Base-by-base conservation (phyloP, 2,888 invertebrate genomes). In the Campoletis raptor region DNA sequence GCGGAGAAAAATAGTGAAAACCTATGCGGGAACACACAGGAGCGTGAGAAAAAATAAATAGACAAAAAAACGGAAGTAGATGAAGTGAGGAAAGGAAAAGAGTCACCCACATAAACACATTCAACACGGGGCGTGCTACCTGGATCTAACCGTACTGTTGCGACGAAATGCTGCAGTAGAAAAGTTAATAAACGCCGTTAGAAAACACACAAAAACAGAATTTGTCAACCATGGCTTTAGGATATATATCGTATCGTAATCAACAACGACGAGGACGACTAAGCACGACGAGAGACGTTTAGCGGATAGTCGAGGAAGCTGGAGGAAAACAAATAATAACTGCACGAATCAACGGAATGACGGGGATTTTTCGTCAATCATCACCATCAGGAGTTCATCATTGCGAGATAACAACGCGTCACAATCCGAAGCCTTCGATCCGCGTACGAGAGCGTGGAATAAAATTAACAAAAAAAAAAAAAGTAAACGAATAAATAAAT, bases 1-100 rank as follows among this genome's bases (percentile, higher is more conserved):
- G 90, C 89, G 89, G 42, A 91, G 89, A 91, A 90, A 92, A 92
- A 93, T 91, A 91, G 92, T 90, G 93, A 91, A 92, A 92, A 93
- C 92, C 90, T 91, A 92, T 91, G 92, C 92, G 93, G 91, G 92
- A 91, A 92, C 88, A 92, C 89, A 91, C 88, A 85, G 87, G 88
- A 88, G 81, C 79, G 61, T 81, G 40, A 48, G 77, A 48, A 45
- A 37, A 52, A 45, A 52, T 45, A 78, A 42, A 30, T 30, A 30
- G 30, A 30, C 30, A 30, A 7, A 69, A 67, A 40, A 61, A 9
- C 12, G 78, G 40, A 52, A 37, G 21, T 12, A 52, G 52, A 37
- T 9, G 3, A 64, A 48, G n/a, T 9, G 12, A 48, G 45, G n/a
- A 45, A 77, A 66, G 76, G 82, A 57, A 54, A 83, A 42, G 81